Evolutionary conservation across 1,140 invertebrate species (phyloP).

Genomic region (Portunus trituberculatus): DNA sequence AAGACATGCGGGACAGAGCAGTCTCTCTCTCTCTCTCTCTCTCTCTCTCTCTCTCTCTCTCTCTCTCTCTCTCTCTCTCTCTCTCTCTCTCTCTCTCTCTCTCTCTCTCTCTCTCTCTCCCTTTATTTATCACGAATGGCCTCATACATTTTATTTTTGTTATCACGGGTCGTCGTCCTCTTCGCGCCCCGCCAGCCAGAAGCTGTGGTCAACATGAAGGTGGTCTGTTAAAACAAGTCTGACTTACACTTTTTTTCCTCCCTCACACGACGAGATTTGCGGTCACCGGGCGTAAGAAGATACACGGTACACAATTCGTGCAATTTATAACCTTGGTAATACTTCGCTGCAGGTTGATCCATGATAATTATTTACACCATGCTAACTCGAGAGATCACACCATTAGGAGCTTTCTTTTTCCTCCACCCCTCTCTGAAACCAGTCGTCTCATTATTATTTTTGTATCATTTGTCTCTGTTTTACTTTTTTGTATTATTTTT

Average conservation of each 20-base stretch:
- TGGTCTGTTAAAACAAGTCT: not conserved
- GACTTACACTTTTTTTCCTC: not conserved
- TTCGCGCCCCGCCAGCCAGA: not conserved
- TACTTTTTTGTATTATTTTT: not conserved
- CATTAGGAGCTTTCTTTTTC: not conserved
- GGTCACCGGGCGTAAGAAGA: not conserved
- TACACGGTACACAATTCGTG: not conserved
- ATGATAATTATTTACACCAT: not conserved
- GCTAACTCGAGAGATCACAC: not conserved
- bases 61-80: not conserved
- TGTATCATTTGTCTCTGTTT: not conserved
- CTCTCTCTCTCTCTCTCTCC: not conserved
- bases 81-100: slow-evolving; percentile 1
- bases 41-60: not conserved
- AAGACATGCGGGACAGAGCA: not conserved
- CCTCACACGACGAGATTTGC: not conserved
- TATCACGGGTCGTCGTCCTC: not conserved
- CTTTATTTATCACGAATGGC: not conserved
- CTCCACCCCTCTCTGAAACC: not conserved
- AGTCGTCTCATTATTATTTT: not conserved
- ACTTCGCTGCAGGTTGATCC: not conserved
- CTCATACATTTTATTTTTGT: not conserved
- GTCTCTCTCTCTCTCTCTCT: not conserved
- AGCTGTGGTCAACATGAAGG: not conserved
- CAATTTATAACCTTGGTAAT: not conserved